Conservation (phyloP, 2,113 vertebrate species). For the Plotosus lineatus region DNA sequence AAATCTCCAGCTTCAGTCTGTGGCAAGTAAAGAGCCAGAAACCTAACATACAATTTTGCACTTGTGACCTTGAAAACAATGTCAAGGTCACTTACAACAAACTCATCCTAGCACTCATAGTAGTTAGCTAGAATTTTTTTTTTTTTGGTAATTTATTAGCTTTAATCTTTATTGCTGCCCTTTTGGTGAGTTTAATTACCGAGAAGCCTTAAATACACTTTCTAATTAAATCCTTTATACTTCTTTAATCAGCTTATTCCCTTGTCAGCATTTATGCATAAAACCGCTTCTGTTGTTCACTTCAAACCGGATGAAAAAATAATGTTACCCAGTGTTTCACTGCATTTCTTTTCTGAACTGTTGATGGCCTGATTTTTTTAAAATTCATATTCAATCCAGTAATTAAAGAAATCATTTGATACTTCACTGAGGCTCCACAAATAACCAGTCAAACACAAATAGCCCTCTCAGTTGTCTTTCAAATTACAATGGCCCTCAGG, state of each 20-base stretch:
- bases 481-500: not conserved
- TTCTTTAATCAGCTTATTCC: slow-evolving; percentile 20
- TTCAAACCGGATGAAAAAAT: not conserved
- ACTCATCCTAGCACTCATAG: too few relatives aligned
- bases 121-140: too few relatives aligned
- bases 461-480: not conserved
- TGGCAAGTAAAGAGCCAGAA: too few relatives aligned
- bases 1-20: too few relatives aligned
- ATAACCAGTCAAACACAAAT: not conserved
- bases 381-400: not conserved
- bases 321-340: not conserved
- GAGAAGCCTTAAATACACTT: slow-evolving; percentile 25
- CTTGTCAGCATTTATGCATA: slow-evolving; percentile 20
- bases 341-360: not conserved
- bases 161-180: not conserved
- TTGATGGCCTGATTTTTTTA: not conserved
- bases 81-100: too few relatives aligned
- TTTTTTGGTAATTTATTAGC: slow-evolving; percentile 27
- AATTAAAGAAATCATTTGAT: not conserved
- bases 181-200: slow-evolving; percentile 6
- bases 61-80: too few relatives aligned
- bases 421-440: not conserved
- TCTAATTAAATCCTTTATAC: slow-evolving; percentile 31
- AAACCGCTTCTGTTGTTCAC: not conserved
- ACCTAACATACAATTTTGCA: too few relatives aligned